Percentiles rank a stretch among this genome's conserved stretches.
Conservation (phyloP, 2,888 invertebrate species). For the Daptonema setosum region DNA sequence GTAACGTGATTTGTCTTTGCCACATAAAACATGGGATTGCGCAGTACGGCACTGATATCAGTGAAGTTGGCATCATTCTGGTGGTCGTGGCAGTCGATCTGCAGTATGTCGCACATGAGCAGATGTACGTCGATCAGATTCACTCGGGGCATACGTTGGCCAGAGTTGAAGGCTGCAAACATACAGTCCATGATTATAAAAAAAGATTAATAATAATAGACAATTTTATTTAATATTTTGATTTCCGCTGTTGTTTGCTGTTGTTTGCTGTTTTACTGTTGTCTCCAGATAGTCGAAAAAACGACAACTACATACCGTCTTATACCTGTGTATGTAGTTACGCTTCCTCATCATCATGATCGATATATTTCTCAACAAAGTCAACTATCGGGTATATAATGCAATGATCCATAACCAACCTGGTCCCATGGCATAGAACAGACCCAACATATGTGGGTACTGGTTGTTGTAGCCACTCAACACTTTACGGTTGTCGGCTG, state of each 20-base stretch:
- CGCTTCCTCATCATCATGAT: too few species aligned
- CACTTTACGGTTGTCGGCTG: background rate
- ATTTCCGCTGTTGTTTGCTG: too few species aligned
- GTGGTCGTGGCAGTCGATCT: background rate
- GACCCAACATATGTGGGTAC: slow-evolving; percentile 13
- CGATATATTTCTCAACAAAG: too few species aligned
- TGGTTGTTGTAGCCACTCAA: slow-evolving; percentile 14
- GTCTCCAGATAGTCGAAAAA: too few species aligned
- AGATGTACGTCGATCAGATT: slow-evolving; percentile 15
- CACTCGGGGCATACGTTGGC: slow-evolving; percentile 11
- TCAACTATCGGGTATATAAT: too few species aligned
- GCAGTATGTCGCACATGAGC: slow-evolving; percentile 14
- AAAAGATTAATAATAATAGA: background rate
- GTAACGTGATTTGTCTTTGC: too few species aligned
- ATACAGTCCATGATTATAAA: background rate
- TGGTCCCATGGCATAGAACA: slow-evolving; percentile 16
- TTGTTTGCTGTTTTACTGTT: too few species aligned
- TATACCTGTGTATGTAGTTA: too few species aligned
- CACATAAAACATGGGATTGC: too few species aligned
- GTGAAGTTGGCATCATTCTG: background rate
- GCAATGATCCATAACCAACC: too few species aligned
- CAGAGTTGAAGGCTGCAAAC: background rate
- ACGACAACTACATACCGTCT: too few species aligned
- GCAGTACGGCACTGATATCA: background rate
- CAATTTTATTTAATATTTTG: too few species aligned